phyloP scores from a whole-genome alignment of 2,797 vertebrate species.

The Enteromius viviparus region DNA sequence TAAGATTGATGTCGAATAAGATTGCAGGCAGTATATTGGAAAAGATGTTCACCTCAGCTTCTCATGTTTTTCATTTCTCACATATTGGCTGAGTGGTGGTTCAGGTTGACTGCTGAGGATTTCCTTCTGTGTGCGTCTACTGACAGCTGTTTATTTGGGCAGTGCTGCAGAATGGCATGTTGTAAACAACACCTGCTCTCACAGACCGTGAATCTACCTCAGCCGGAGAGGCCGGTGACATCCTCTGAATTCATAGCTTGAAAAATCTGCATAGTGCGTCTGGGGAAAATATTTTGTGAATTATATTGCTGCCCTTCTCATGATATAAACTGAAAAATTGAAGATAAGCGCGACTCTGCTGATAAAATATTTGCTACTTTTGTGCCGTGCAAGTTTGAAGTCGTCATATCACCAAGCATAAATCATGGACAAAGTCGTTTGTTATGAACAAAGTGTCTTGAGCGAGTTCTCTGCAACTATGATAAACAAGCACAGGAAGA shows the following conservation, averaged over 20 bases:
- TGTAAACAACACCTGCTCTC: conserved; percentile 65
- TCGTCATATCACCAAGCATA: neutral
- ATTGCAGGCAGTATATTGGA: neutral
- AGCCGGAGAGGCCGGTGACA: conserved; percentile 10
- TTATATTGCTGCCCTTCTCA: neutral
- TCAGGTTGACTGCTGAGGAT: conserved; percentile 39
- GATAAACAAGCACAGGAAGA: neutral
- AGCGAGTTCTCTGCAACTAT: neutral
- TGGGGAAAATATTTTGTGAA: conserved; percentile 20
- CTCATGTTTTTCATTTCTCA: conserved; percentile 35
- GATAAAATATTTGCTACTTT: conserved; percentile 9
- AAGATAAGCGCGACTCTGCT: neutral
- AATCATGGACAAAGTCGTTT: neutral
- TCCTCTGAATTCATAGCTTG: conserved; percentile 27
- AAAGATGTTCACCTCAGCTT: conserved; percentile 7
- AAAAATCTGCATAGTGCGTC: conserved; percentile 19
- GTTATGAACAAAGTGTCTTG: neutral
- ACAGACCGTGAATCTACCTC: conserved; percentile 34
- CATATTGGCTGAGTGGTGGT: conserved; percentile 18
- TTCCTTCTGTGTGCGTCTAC: conserved; percentile 13
- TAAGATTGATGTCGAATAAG: neutral
- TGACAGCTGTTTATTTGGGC: conserved; percentile 61
- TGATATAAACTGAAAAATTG: conserved; percentile 12
- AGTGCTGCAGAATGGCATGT: conserved; percentile 48
- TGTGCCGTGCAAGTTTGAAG: conserved; percentile 1